Conservation (phyloP, 2,888 invertebrate species). For the Cheilosia impressa region DNA sequence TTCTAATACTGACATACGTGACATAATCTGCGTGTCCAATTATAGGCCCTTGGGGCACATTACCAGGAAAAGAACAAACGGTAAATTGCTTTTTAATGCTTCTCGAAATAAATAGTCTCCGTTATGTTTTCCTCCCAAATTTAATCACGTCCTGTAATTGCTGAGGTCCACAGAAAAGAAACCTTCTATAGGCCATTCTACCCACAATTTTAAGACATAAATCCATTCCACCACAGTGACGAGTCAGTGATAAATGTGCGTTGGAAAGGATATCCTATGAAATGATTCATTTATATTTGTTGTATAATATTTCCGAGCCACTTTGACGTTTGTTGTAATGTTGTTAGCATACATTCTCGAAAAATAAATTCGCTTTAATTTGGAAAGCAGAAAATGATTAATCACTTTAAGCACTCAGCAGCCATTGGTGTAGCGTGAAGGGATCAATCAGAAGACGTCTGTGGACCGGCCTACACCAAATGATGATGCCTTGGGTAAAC, state of each 20-base stretch:
- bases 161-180: not conserved
- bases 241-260: not conserved
- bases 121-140: too few relatives aligned
- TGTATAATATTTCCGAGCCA: not conserved
- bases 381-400: not conserved
- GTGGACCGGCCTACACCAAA: not conserved
- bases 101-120: too few relatives aligned
- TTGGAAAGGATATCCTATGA: not conserved
- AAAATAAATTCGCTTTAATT: not conserved
- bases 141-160: not conserved
- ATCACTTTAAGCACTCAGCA: not conserved
- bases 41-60: too few relatives aligned
- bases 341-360: not conserved
- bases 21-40: too few relatives aligned
- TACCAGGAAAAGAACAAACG: too few relatives aligned
- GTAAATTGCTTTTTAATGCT: too few relatives aligned
- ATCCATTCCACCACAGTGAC: not conserved
- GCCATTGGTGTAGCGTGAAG: not conserved
- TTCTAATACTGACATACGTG: too few relatives aligned
- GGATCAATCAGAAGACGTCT: not conserved
- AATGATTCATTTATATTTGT: not conserved
- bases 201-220: not conserved
- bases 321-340: not conserved
- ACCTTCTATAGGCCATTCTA: not conserved
- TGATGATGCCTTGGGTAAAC: not conserved